Base-by-base conservation (phyloP, 2,113 vertebrate genomes). In the Callorhinus ursinus region DNA sequence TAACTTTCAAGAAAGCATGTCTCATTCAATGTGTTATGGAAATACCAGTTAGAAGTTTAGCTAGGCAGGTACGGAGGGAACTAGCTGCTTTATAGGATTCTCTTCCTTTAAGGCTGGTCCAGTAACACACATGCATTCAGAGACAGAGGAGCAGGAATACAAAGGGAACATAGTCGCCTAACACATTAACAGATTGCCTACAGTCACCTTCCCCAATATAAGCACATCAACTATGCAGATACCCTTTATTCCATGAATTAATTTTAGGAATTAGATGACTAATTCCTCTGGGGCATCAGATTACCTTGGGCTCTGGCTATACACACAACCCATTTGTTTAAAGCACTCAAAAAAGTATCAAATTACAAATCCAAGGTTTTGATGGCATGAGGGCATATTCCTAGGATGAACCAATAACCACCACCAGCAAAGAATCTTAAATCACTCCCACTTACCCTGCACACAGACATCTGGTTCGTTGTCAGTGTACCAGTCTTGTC, bases 401-500 rank as follows among this genome's bases (percentile, higher is more conserved):
- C 69, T 14, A 85, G 42, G 12, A 88, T 26, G 8, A 57, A 65
- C 55, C 11, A 14, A 94, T 31, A 72, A 80, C 24, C 4, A 55
- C 7, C 4, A 55, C 12, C 82, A 79, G 14, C 11, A 28, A 89
- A 76, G 26, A 61, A 15, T 87, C 39, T 87, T 42, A 36, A 88
- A 72, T 24, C 16, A 57, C 7, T 31, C 19, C 24, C 89, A 84
- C 99, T 97, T 98, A 99, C 99, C 99, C 99, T 99, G 99, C 99
- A 99, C 92, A 99, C 99, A 0, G 99, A 99, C 99, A 99, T 99
- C 99, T 99, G 99, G 97, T 99, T 99, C 0, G 99, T 99, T 71
- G 99, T 99, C 67, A 99, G 99, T 2, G 99, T 99, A n/a, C 99
- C 99, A 0, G 99, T 99, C 98, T 99, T 99, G 98, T 99, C 99